These are phyloP conservation scores for Atta colombica DNA, from an alignment of 1,140 invertebrate genomes.

Conservation along the genomic window DNA sequence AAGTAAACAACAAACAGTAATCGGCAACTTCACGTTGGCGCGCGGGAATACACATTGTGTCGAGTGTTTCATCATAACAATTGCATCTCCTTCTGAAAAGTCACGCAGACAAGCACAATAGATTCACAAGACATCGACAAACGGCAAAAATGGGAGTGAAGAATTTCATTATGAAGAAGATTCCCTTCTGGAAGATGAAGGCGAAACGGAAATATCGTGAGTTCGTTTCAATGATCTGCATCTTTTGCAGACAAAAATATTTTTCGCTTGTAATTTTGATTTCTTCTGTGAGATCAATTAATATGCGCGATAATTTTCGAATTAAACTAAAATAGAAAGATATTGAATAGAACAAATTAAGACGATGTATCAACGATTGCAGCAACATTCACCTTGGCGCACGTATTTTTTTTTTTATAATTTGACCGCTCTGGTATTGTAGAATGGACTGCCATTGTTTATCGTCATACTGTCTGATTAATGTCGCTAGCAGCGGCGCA, in stretches of 20 bases:
- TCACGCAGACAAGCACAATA: background rate
- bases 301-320: background rate
- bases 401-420: constrained; percentile 5
- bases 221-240: constrained; percentile 49
- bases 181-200: constrained; percentile 82
- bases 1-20: too few relatives aligned
- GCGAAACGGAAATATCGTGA: constrained; percentile 80
- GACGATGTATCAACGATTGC: too few relatives aligned
- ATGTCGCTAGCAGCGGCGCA: background rate
- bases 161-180: constrained; percentile 82
- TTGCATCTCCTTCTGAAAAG: background rate
- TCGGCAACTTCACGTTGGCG: background rate
- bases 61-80: constrained; percentile 7
- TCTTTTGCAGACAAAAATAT: background rate
- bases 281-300: background rate
- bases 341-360: background rate
- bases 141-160: constrained; percentile 81
- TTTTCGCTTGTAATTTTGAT: background rate
- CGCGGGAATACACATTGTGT: background rate
- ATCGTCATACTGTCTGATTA: constrained; percentile 22
- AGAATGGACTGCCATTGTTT: constrained; percentile 10
- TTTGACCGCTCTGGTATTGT: background rate
- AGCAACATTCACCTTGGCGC: constrained; percentile 8
- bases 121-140: background rate
- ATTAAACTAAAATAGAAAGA: background rate